Evolutionary conservation across 2,888 invertebrate species (phyloP), one percentile per base, ranked within the genome.

Genomic region (Sabatieria punctata): DNA sequence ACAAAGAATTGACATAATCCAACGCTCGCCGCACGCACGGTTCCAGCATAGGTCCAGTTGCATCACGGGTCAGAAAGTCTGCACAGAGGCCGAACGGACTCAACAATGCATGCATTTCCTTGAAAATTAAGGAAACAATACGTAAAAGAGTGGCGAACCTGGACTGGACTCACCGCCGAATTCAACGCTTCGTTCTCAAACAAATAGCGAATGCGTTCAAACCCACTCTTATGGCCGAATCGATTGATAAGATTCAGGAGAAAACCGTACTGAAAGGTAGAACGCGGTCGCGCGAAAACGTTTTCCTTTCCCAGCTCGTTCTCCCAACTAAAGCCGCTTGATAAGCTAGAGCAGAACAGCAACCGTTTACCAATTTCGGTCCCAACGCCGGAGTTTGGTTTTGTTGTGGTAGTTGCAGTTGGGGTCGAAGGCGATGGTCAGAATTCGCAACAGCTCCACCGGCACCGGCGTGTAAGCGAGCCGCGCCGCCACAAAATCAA

Each of bases 301-400:
- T n/a, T n/a, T n/a, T n/a, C n/a, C n/a, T n/a, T n/a, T n/a, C n/a
- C n/a, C n/a, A n/a, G n/a, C n/a, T n/a, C n/a, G n/a, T n/a, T n/a
- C n/a, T n/a, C n/a, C n/a, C n/a, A n/a, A n/a, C 30, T 30, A 15
- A 8, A 8, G 15, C 15, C 67, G 59, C 51, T 71, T 71, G 23
- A 71, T 64, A 8, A 70, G 58, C 54, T 68, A 65, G 18, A 68
- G 65, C 39, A 71, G 58, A 69, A 68, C 70, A 4, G 70, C 71
- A 61, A 64, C 63, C 46, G 38, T 6, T 38, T 38, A 38, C 21
- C 54, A 50, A 8, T 41, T 21, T n/a, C 37, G 40, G 18, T 48
- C 48, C 44, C 48, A 52, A 45, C 56, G 49, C 23, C 62, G 58
- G 19, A 55, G 47, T 45, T 64, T 64, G 54, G 71, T 71, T 54